A percentile compares a stretch with the other conserved stretches of the same genome.
Evolutionary conservation across 92 coral and sea anemone genomes (phyloP).

Genomic region (Bergia sp.): DNA sequence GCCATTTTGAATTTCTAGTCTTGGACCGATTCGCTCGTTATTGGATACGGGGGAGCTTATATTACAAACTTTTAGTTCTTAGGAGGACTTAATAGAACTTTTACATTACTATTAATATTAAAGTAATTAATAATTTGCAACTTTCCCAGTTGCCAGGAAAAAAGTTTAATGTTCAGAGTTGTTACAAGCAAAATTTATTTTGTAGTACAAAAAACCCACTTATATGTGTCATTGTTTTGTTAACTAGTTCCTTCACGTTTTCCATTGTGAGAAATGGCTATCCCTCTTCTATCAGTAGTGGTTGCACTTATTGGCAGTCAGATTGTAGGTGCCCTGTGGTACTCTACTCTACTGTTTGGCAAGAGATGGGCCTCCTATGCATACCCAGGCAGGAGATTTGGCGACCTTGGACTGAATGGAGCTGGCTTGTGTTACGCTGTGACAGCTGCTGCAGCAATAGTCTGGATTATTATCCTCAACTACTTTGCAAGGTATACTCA

Average conservation of each 20-base stretch:
- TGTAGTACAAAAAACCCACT: too few species aligned
- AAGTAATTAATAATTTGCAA: too few species aligned
- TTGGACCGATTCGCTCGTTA: too few species aligned
- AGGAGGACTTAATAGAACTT: too few species aligned
- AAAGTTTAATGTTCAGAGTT: too few species aligned
- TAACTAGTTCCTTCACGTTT: not conserved
- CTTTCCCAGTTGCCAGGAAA: too few species aligned
- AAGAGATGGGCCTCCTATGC: constrained; percentile 50
- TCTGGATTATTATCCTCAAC: constrained; percentile 16
- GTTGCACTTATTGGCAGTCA: constrained; percentile 49
- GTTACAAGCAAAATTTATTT: too few species aligned
- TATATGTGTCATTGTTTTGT: too few species aligned
- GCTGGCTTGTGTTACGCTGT: not conserved
- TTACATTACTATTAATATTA: too few species aligned
- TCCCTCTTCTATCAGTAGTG: not conserved
- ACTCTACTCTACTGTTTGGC: constrained; percentile 53
- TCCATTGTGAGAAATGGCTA: not conserved
- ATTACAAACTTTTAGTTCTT: too few species aligned
- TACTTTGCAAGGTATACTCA: constrained; percentile 16
- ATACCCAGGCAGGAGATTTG: constrained; percentile 39
- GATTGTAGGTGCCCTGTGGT: constrained; percentile 55
- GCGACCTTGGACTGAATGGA: constrained; percentile 32
- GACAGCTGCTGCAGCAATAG: constrained; percentile 11
- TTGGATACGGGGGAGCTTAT: too few species aligned
- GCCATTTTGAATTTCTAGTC: too few species aligned